Base-by-base conservation (phyloP, 2,888 invertebrate species). In the Caradrina clavipalpis region DNA sequence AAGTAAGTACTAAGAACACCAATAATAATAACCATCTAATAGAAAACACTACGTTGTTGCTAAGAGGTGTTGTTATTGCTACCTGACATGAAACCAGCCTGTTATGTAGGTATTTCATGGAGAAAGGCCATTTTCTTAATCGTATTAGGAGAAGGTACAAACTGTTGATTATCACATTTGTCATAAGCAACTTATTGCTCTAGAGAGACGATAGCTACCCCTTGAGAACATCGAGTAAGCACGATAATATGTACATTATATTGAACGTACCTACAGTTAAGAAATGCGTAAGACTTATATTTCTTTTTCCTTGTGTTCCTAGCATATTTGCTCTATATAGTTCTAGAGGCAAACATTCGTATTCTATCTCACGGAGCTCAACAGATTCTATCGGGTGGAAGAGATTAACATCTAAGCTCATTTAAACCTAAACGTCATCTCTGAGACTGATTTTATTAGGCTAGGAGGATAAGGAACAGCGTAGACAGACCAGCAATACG, bases 371-470 rank as follows among this genome's bases (percentile, higher is more conserved):
- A 21, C 50, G 21, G 35, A 53, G 21, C 11, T 53, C 6, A 49
- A 39, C 19, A 1, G 19, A 26, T n/a, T 61, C 19, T 26, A 61
- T 47, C 51, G 22, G 11, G 11, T 47, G 21, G 6, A 72, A 62
- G 39, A 70, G 39, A 54, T 26, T 61, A 47, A 13, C 11, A 47
- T 47, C 15, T 26, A 39, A 57, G 13, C 21, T 26, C 15, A 45
- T 63, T 45, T 15, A 45, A 11, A 55, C n/a, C n/a, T 47, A 15
- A 56, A 54, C 39, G 13, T 21, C 26, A 66, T 66, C 10, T 42
- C 39, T 19, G 17, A 26, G 26, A 26, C 13, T 50, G 10, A 39
- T 42, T 31, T 45, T 17, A 45, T 45, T 45, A 17, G 17, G 17
- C 6, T 45, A 17, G 45, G 17, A 45, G 45, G 11, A 39, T 13